Conservation (phyloP, 2,888 invertebrate species). For the Leucophora obtusa region DNA sequence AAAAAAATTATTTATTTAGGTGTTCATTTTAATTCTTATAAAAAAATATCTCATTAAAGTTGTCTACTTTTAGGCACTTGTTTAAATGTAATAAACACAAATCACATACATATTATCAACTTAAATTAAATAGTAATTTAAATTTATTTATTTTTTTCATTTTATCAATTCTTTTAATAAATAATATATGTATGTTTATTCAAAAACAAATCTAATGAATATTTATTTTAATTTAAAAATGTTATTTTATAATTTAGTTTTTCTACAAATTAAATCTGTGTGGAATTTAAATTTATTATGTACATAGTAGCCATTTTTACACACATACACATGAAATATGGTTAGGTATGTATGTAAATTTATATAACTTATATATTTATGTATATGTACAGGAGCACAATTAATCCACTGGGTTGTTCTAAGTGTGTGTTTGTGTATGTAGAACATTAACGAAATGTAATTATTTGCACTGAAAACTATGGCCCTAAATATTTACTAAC, state of each 20-base stretch:
- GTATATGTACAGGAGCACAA: conserved; percentile 33
- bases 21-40: too few relatives aligned
- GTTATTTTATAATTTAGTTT: not conserved
- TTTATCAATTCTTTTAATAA: not conserved
- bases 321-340: not conserved
- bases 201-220: not conserved
- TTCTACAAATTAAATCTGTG: not conserved
- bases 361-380: not conserved
- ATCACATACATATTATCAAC: too few relatives aligned
- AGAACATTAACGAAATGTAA: conserved; percentile 29
- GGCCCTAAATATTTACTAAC: not conserved
- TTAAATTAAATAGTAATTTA: not conserved
- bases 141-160: not conserved
- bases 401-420: conserved; percentile 53
- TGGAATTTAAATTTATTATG: not conserved
- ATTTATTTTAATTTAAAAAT: not conserved
- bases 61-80: too few relatives aligned
- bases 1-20: too few relatives aligned
- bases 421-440: not conserved
- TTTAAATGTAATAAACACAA: too few relatives aligned
- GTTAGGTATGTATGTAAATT: not conserved
- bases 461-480: conserved; percentile 17
- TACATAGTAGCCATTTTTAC: not conserved
- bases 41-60: too few relatives aligned
- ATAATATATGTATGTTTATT: not conserved